Evolutionary conservation across 2,113 vertebrate genomes (phyloP), one percentile per base, ranked within the genome.

Genomic region (Saguinus imperator): DNA sequence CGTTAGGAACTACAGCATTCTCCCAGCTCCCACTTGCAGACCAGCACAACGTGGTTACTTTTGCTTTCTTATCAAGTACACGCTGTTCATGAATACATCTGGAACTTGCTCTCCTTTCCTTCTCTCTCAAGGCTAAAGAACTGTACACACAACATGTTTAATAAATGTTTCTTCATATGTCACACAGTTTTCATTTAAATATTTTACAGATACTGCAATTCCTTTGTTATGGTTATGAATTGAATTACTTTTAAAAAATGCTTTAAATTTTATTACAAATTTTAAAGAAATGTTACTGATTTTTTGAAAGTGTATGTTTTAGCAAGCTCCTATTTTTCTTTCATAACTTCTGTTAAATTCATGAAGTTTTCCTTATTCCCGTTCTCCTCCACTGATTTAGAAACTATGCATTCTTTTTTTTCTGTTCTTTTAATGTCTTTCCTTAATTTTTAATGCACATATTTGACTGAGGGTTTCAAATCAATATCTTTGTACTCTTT

Each of bases 261-360:
- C 64, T 93, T 81, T 79, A 79, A 72, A 37, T 50, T 88, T 97
- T 94, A 52, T 72, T 84, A 45, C 20, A 72, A 20, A 87, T 55
- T 52, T 25, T 87, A 77, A 48, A 77, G 70, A 5, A 73, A 97
- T 72, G 58, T 94, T 79, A 66, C 4, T 4, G 18, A 55, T 86
- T 92, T 89, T n/a, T 79, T 32, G 18, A 95, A 61, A 25, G 29
- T 48, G 11, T 50, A 35, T 70, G 8, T 91, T 77, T 55, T 81
- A 87, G 29, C 40, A 83, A 85, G 45, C 14, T 55, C 17, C 61
- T 10, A 14, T 79, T 77, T 90, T 83, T 72, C 64, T 87, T 58
- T 75, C 13, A 17, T 87, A 87, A 70, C 29, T 76, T 83, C 16
- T 58, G 6, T 29, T 75, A 35, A 77, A 61, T 82, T 55, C 45